These are phyloP conservation scores for Teleiodes luculella DNA, from an alignment of 2,888 invertebrate species.

Conservation along the genomic window DNA sequence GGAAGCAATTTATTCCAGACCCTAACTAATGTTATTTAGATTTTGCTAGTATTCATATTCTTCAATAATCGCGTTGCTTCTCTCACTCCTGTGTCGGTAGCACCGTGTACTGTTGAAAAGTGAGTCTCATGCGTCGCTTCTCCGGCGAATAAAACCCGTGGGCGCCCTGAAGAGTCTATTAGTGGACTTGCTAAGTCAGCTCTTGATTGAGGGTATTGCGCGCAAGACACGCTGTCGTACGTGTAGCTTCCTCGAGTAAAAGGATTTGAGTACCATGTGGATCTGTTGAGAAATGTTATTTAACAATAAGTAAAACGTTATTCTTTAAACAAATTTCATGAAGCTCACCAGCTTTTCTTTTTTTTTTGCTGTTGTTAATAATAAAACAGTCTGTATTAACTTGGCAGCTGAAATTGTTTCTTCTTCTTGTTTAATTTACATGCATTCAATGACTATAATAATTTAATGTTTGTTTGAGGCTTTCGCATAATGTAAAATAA, in stretches of 20 bases:
- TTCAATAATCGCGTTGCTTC: constrained; percentile 61
- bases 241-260: constrained; percentile 86
- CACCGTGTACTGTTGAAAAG: constrained; percentile 86
- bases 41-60: background rate
- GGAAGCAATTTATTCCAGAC: no score
- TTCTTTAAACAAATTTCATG: no score
- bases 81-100: constrained; percentile 80
- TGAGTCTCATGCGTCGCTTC: constrained; percentile 76
- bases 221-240: constrained; percentile 75
- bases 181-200: constrained; percentile 79
- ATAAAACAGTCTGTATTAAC: no score
- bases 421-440: no score
- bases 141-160: constrained; percentile 79
- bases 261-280: constrained; percentile 84
- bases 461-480: no score
- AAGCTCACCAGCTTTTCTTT: no score
- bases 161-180: constrained; percentile 52
- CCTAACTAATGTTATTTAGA: background rate
- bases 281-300: constrained; percentile 57
- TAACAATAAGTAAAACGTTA: background rate
- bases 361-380: no score
- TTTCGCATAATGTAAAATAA: no score
- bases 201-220: constrained; percentile 68
- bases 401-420: no score
- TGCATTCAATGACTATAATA: no score